These are phyloP conservation scores for Lineus longissimus DNA, from an alignment of 1,140 invertebrate genomes.

Conservation along the genomic window DNA sequence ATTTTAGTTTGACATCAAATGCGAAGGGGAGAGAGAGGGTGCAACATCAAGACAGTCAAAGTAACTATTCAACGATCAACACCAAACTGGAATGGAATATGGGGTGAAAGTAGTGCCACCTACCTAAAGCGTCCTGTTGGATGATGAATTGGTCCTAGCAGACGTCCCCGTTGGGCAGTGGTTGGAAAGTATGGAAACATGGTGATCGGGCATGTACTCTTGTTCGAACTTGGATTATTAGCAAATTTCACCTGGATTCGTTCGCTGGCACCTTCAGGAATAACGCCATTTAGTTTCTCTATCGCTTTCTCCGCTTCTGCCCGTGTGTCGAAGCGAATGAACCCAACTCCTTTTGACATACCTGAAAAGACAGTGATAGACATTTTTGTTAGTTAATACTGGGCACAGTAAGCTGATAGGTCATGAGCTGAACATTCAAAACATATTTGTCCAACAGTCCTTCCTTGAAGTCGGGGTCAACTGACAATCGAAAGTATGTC, in stretches of 20 bases:
- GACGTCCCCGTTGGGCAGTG: slow-evolving; percentile 65
- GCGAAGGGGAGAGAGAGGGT: no score
- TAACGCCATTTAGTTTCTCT: slow-evolving; percentile 94
- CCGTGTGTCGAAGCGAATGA: slow-evolving; percentile 97
- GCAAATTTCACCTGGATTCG: slow-evolving; percentile 99
- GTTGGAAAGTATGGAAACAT: slow-evolving; percentile 78
- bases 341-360: slow-evolving; percentile 96
- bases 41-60: no score
- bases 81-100: no score
- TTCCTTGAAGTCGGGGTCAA: no score
- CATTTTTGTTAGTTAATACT: no score
- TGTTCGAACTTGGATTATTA: slow-evolving; percentile 66
- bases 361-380: no score
- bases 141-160: slow-evolving; percentile 89
- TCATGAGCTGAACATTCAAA: no score
- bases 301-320: slow-evolving; percentile 96
- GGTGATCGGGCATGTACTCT: slow-evolving; percentile 45
- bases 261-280: slow-evolving; percentile 85
- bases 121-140: slow-evolving; percentile 84
- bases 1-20: no score
- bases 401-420: no score
- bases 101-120: slow-evolving; percentile 5
- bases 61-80: no score
- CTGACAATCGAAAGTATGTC: no score
- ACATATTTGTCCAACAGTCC: no score